Evolutionary conservation across 2,888 invertebrate genomes (phyloP).

Genomic region (Thereva nobilitata): DNA sequence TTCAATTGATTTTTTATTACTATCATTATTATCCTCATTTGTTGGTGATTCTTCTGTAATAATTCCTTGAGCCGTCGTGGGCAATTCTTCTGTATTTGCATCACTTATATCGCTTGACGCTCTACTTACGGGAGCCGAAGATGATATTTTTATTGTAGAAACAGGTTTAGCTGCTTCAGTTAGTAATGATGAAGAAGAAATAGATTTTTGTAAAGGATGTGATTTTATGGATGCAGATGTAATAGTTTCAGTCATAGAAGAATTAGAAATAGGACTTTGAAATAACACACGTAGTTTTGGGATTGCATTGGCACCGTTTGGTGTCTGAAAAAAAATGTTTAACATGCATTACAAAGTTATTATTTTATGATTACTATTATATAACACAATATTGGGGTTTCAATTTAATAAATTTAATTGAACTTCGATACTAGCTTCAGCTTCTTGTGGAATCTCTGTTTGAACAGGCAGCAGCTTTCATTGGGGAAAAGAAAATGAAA

Average conservation of each 20-base stretch:
- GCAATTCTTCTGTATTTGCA: slow-evolving; percentile 31
- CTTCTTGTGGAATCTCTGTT: too few species aligned
- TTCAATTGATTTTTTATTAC: neutral
- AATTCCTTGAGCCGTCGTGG: slow-evolving; percentile 8
- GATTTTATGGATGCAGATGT: slow-evolving; percentile 44
- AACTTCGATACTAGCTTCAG: too few species aligned
- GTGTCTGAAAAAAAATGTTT: slow-evolving; percentile 49
- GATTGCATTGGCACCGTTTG: slow-evolving; percentile 50
- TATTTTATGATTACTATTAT: neutral
- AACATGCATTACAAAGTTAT: slow-evolving; percentile 11
- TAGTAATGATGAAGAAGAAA: slow-evolving; percentile 53
- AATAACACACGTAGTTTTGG: slow-evolving; percentile 55
- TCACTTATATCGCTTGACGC: slow-evolving; percentile 48
- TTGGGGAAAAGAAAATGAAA: too few species aligned
- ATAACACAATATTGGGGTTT: too few species aligned
- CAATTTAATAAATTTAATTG: too few species aligned
- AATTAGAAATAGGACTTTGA: slow-evolving; percentile 52
- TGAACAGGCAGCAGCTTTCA: too few species aligned
- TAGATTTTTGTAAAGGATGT: slow-evolving; percentile 53
- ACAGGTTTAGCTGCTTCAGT: slow-evolving; percentile 40
- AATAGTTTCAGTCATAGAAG: slow-evolving; percentile 11
- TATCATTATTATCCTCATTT: neutral
- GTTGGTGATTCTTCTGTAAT: neutral
- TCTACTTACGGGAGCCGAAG: slow-evolving; percentile 53
- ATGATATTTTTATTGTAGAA: slow-evolving; percentile 20